Percentiles rank a stretch among this genome's conserved stretches.
Conservation (phyloP, 2,113 vertebrate species). For the Platichthys stellatus region DNA sequence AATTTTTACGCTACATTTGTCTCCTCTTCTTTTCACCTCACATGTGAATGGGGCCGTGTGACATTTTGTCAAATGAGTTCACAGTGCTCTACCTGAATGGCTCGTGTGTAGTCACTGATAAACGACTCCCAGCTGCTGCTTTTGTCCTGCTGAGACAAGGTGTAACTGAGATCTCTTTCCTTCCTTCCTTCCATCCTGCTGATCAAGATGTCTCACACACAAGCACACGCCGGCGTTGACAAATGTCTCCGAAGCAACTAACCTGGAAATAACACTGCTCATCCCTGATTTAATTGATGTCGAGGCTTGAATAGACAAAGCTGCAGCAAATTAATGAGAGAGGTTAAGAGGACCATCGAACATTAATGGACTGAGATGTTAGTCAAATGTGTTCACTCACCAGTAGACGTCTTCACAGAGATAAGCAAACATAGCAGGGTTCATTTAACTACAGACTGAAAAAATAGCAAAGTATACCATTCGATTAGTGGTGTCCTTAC, state of each 20-base stretch:
- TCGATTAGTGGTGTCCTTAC: background rate
- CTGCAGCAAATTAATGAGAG: slow-evolving; percentile 7
- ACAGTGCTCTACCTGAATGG: background rate
- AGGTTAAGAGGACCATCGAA: background rate
- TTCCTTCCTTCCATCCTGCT: background rate
- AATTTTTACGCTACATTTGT: background rate
- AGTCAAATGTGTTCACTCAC: slow-evolving; percentile 11
- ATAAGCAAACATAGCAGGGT: background rate
- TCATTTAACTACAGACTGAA: slow-evolving; percentile 7
- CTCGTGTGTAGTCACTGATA: slow-evolving; percentile 1
- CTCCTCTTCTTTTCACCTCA: background rate
- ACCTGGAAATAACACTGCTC: background rate
- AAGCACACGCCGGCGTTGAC: background rate
- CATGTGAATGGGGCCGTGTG: background rate
- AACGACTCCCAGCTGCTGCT: slow-evolving; percentile 28
- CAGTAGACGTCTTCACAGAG: background rate
- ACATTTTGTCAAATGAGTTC: background rate
- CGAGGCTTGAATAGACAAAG: background rate
- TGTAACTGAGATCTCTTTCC: background rate
- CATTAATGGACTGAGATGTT: slow-evolving; percentile 8
- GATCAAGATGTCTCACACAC: background rate
- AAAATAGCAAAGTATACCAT: background rate
- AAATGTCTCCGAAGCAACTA: slow-evolving; percentile 1
- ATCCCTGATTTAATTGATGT: background rate
- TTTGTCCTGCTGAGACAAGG: slow-evolving; percentile 11